Base-by-base conservation (phyloP, 2,113 vertebrate species). In the Raja brachyura region DNA sequence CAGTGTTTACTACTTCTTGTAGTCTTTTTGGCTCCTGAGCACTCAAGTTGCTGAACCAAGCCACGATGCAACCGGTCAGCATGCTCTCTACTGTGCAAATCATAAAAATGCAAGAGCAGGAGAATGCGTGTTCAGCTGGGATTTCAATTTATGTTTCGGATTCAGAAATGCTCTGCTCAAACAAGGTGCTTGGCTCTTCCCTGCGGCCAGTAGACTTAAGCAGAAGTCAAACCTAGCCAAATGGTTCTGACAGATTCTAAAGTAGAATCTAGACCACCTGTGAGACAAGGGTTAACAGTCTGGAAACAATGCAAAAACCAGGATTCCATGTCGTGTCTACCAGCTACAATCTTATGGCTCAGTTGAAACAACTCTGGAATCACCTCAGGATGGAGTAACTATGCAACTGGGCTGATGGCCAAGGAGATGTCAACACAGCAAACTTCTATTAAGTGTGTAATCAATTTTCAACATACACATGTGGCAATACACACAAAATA, bases 391-490 rank as follows among this genome's bases (percentile, higher is more conserved):
- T 74, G 48, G 61, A 92, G 63, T 33, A 66, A 92, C 90, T 73
- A 31, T 28, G 20, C 68, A 54, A 73, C 39, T 48, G 66, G 90
- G 90, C 66, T 73, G 20, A 73, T 73, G 73, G 90, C 90, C 90
- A 73, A 68, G 68, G 90, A 73, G 33, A 22, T 92, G 90, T 92
- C 90, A 92, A 22, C 33, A 92, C 63, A 73, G 68, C 68, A 63
- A 68, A 73, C 90, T 92, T 54, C 90, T 92, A 68, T 48, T 92
- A 92, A 92, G 90, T 92, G 90, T 25, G 20, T 92, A 92, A 92
- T 92, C 68, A 68, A 92, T 92, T 92, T 39, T 92, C 66, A 22
- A 92, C 90, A 73, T 63, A 92, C 39, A 73, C 54, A 66, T 73
- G 66, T 68, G 54, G 90, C 11, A 73, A 61, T 68, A 92, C 90